Percentiles rank a stretch among this genome's conserved stretches.
Evolutionary conservation across 2,888 invertebrate species (phyloP).

Genomic region (Ectemnius cavifrons): DNA sequence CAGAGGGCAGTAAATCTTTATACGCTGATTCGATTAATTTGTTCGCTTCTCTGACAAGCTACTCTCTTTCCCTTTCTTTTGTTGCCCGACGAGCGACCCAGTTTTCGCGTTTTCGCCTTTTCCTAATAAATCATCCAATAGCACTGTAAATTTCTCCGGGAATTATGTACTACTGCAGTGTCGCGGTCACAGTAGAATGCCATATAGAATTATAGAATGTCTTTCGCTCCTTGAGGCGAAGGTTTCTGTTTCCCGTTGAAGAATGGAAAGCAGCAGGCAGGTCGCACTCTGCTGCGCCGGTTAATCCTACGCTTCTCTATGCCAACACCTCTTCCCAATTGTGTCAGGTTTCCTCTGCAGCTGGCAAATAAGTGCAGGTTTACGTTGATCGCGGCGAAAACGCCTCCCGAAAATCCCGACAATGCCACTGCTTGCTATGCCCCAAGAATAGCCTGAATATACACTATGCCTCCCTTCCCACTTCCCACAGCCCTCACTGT

Average conservation of each 20-base stretch:
- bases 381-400: slow-evolving; percentile 22
- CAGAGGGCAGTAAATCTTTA: slow-evolving; percentile 57
- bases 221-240: background rate
- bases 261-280: background rate
- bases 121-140: slow-evolving; percentile 57
- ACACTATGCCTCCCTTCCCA: background rate
- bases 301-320: slow-evolving; percentile 15
- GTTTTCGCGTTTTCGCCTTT: slow-evolving; percentile 53
- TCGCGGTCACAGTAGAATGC: background rate
- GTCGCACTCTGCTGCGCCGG: background rate
- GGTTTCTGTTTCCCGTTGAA: background rate
- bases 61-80: slow-evolving; percentile 3
- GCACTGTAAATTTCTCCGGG: slow-evolving; percentile 43
- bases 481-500: background rate
- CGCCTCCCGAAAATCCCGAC: slow-evolving; percentile 20
- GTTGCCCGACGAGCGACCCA: slow-evolving; percentile 23
- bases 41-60: slow-evolving; percentile 53
- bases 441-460: slow-evolving; percentile 33
- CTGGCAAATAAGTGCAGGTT: slow-evolving; percentile 51
- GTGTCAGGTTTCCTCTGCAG: slow-evolving; percentile 36
- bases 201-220: background rate
- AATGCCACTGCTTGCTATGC: slow-evolving; percentile 35
- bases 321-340: slow-evolving; percentile 22
- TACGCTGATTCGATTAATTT: slow-evolving; percentile 62
- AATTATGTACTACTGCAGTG: background rate